A percentile compares a stretch with the other conserved stretches of the same genome.
Evolutionary conservation across 2,888 invertebrate genomes (phyloP).

Genomic region (Eupeodes luniger): DNA sequence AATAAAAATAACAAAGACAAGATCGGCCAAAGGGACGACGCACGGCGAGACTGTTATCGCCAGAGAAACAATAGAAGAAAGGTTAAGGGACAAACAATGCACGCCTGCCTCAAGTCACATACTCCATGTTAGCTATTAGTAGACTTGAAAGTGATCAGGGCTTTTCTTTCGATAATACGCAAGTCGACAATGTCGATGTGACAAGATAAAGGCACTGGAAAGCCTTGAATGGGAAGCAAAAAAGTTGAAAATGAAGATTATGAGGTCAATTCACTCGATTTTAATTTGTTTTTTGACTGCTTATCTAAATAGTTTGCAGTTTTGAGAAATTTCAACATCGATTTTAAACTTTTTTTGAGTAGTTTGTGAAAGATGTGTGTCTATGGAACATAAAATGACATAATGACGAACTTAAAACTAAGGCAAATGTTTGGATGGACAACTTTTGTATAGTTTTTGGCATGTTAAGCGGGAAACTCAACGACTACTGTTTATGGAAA

Average conservation of each 20-base stretch:
- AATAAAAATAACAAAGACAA: constrained; percentile 31
- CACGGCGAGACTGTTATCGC: constrained; percentile 36
- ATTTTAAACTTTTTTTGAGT: too few species aligned
- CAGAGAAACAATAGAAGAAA: constrained; percentile 52
- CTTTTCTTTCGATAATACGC: constrained; percentile 44
- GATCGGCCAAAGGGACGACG: constrained; percentile 24
- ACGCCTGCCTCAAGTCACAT: constrained; percentile 57
- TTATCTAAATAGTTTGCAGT: background rate
- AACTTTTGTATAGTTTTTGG: too few species aligned
- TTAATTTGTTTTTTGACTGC: background rate
- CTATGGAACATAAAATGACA: too few species aligned
- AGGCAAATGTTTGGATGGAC: too few species aligned
- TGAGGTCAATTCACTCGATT: constrained; percentile 58
- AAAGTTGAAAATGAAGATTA: background rate
- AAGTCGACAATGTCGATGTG: constrained; percentile 36
- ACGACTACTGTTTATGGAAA: too few species aligned
- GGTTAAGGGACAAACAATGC: constrained; percentile 72
- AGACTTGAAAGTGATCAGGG: constrained; percentile 3
- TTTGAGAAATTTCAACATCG: background rate
- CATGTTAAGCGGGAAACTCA: too few species aligned
- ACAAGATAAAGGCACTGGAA: background rate
- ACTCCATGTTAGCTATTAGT: constrained; percentile 3
- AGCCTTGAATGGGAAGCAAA: background rate
- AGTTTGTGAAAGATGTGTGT: background rate
- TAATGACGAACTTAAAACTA: too few species aligned